Evolutionary conservation across 2,888 invertebrate species (phyloP), one percentile per base, ranked within the genome.

Genomic region (Luffia ferchaultella): DNA sequence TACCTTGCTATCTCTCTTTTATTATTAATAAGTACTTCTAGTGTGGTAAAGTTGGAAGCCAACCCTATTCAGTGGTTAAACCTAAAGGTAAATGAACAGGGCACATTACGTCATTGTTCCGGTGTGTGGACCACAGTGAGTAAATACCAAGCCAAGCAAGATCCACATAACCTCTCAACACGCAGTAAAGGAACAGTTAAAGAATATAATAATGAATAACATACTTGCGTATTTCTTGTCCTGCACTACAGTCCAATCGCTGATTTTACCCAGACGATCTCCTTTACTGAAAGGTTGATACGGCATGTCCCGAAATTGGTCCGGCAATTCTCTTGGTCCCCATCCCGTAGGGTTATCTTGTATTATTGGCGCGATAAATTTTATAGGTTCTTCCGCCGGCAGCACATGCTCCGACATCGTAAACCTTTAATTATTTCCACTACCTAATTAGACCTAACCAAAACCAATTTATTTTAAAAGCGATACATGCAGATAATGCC

Each of bases 251-350:
- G 97, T 98, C 99, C 99, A 99, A 72, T 99, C 99, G 64, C 98
- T 96, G 62, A 98, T 98, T 88, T 98, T 98, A 61, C 99, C 99
- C 58, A 99, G 87, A 61, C 98, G 91, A 77, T 99, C 98, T 54
- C 96, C 96, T 84, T 99, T 99, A 60, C 98, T 97, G 76, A 98
- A 99, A 42, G 98, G 98, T 80, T 99, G 98, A 79, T 98, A 99
- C 9, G 98, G 98, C 90, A 97, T 95, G 76, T 97, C 96, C 67
- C 92, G 91, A 76, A 96, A 97, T 66, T 95, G 94, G 53, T 95
- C 95, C 50, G 97, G 96, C 76, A 97, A 87, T 73, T 94, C 93
- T 78, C 93, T 93, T 45, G 99, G 99, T 15, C 99, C 98, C 98
- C 98, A 99, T 70, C 98, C 98, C 58, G 88, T 89, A 1, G 92